Conservation (phyloP, 2,888 invertebrate genomes). For the Nudaria mundana region DNA sequence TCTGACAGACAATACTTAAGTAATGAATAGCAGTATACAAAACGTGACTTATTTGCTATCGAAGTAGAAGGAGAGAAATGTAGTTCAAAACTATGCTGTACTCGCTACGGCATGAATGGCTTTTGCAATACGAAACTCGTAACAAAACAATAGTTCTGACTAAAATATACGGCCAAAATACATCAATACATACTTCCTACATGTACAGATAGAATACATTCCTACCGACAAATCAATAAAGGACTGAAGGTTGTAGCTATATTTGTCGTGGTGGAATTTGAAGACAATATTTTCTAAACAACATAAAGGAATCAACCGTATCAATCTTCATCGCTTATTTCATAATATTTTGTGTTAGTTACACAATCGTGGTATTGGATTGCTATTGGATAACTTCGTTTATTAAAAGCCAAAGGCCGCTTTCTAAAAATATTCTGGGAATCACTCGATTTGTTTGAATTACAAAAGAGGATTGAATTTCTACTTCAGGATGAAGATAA, state of each 20-base stretch:
- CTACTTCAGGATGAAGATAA: neutral
- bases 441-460: slow-evolving; percentile 12
- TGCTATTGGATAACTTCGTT: slow-evolving; percentile 5
- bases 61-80: too few species aligned
- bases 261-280: neutral
- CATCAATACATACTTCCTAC: neutral
- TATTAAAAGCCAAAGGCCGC: slow-evolving; percentile 26
- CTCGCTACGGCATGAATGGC: too few species aligned
- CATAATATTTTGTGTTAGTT: slow-evolving; percentile 6
- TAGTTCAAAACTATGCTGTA: too few species aligned
- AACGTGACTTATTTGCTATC: too few species aligned
- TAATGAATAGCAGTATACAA: too few species aligned
- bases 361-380: slow-evolving; percentile 19
- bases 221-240: slow-evolving; percentile 1
- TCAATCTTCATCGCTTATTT: slow-evolving; percentile 14
- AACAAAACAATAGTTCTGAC: too few species aligned
- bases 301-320: slow-evolving; percentile 11
- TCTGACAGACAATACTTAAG: too few species aligned
- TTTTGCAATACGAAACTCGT: too few species aligned
- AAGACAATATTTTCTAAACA: slow-evolving; percentile 11
- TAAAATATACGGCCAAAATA: too few species aligned
- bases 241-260: neutral
- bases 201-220: neutral
- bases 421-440: slow-evolving; percentile 13
- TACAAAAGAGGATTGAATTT: neutral